These are phyloP conservation scores for Sogatella furcifera DNA, from an alignment of 1,140 invertebrate genomes.

Conservation along the genomic window DNA sequence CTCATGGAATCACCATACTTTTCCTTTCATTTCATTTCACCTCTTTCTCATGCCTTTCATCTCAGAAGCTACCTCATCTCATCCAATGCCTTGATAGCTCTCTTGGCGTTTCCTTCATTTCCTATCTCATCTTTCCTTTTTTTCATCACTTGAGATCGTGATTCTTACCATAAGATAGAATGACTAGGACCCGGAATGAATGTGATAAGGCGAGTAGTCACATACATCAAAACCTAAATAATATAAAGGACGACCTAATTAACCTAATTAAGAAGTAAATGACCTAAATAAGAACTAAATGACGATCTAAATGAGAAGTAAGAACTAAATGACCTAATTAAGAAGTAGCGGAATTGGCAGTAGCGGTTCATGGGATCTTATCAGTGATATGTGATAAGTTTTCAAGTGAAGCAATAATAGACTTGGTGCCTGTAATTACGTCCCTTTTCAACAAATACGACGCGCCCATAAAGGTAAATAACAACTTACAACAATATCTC, in stretches of 20 bases:
- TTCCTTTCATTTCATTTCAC: too few species aligned
- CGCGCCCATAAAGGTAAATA: background rate
- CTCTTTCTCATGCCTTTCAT: background rate
- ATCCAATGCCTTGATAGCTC: background rate
- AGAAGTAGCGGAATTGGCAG: background rate
- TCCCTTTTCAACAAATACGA: background rate
- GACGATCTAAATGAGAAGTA: too few species aligned
- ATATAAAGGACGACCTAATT: background rate
- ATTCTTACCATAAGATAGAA: too few species aligned
- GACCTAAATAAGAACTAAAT: too few species aligned
- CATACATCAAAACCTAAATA: background rate
- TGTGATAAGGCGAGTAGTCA: too few species aligned
- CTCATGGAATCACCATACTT: too few species aligned
- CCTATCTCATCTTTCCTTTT: too few species aligned
- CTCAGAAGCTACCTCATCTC: background rate
- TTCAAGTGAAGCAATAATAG: background rate
- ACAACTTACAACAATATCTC: slow-evolving; percentile 4
- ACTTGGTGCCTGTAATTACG: background rate
- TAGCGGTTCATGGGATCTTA: background rate
- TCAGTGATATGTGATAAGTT: slow-evolving; percentile 1
- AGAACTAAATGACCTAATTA: too few species aligned
- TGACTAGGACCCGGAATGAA: too few species aligned
- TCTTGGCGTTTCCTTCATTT: too few species aligned
- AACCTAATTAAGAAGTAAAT: too few species aligned
- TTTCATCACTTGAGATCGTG: too few species aligned